phyloP scores from a whole-genome alignment of 2,888 invertebrate genomes.

The Leptopilina drosophilae region DNA sequence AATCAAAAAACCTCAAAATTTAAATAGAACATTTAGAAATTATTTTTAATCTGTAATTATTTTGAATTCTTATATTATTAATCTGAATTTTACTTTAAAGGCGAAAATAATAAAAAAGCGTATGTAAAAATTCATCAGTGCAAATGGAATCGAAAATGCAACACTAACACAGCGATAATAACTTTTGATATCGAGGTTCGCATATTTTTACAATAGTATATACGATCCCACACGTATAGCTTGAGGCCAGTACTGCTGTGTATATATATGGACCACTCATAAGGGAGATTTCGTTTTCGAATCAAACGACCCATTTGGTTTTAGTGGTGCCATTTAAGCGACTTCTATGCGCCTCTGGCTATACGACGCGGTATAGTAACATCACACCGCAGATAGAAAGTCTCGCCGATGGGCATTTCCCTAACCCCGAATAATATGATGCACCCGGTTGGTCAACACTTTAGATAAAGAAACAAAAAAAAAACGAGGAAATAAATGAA shows the following conservation, averaged over 20 bases:
- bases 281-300: conserved; percentile 75
- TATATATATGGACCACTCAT: conserved; percentile 58
- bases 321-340: conserved; percentile 74
- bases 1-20: no score
- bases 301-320: conserved; percentile 77
- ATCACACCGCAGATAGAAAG: conserved; percentile 63
- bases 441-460: conserved; percentile 23
- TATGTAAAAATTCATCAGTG: not conserved
- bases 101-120: not conserved
- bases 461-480: conserved; percentile 25
- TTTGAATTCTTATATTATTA: no score
- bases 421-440: conserved; percentile 41
- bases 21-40: no score
- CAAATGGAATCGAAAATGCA: conserved; percentile 27
- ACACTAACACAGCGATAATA: conserved; percentile 50
- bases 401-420: conserved; percentile 67
- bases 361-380: conserved; percentile 58
- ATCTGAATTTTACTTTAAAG: no score
- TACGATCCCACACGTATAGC: conserved; percentile 53
- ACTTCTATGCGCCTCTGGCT: conserved; percentile 72
- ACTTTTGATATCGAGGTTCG: conserved; percentile 69
- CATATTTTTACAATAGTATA: conserved; percentile 70
- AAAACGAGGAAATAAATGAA: not conserved
- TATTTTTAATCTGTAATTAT: no score
- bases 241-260: conserved; percentile 49